Conservation (phyloP, 53 echinoderm and acorn worm genomes). For the Stichopus horrens region DNA sequence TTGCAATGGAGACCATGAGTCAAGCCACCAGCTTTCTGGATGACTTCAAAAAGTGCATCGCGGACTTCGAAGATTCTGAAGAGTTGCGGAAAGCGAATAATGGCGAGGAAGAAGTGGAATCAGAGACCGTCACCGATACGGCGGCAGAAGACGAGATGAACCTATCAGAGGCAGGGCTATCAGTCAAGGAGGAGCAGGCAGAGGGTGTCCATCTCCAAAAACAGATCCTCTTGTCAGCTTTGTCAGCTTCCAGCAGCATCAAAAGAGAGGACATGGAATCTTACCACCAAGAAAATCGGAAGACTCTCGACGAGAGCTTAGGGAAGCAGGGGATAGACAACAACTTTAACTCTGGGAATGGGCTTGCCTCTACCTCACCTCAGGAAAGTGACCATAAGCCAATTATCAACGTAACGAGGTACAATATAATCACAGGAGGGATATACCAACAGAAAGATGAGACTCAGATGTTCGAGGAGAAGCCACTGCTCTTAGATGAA, state of each 20-base stretch:
- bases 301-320: conserved; percentile 35
- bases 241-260: conserved; percentile 33
- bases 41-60: conserved; percentile 97
- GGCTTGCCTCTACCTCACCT: neutral
- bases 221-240: conserved; percentile 45
- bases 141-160: conserved; percentile 2
- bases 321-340: neutral
- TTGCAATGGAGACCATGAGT: conserved; percentile 45
- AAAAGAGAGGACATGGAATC: conserved; percentile 39
- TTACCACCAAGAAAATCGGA: conserved; percentile 42
- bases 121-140: conserved; percentile 16
- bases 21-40: conserved; percentile 73
- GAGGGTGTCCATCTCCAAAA: conserved; percentile 63
- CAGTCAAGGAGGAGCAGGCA: conserved; percentile 3
- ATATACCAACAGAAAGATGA: conserved; percentile 39
- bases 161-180: conserved; percentile 19
- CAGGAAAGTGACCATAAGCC: neutral
- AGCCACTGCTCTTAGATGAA: conserved; percentile 52
- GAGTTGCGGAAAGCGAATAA: conserved; percentile 37
- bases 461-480: neutral
- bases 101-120: conserved; percentile 30
- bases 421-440: conserved; percentile 37
- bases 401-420: conserved; percentile 20
- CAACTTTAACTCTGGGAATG: neutral
- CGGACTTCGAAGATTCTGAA: conserved; percentile 73